phyloP scores from a whole-genome alignment of 2,797 vertebrate species.

The Adelosebastes latens region DNA sequence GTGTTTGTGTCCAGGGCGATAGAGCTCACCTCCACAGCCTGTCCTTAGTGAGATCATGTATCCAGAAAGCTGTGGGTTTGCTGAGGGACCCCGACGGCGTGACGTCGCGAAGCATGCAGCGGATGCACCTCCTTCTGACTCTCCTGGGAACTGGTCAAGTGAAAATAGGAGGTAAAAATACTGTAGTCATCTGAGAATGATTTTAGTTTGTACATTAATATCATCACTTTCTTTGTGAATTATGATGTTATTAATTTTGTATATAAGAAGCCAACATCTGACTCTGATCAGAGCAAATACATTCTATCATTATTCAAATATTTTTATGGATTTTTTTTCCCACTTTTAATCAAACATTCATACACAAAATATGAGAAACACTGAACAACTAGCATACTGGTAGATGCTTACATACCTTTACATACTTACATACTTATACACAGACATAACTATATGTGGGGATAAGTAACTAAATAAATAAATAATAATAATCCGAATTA shows the following conservation, averaged over 20 bases:
- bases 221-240: background rate
- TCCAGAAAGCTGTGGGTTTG: slow-evolving; percentile 80
- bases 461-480: too few species aligned
- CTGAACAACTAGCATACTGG: too few species aligned
- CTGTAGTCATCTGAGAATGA: background rate
- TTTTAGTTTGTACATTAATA: too few species aligned
- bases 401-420: too few species aligned
- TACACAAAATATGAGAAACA: too few species aligned
- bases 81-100: slow-evolving; percentile 67
- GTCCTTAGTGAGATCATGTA: slow-evolving; percentile 78
- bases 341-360: too few species aligned
- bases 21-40: slow-evolving; percentile 65
- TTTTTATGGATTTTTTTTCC: too few species aligned
- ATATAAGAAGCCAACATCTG: background rate
- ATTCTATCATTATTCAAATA: background rate
- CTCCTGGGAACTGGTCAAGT: slow-evolving; percentile 58
- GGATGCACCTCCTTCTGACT: slow-evolving; percentile 73
- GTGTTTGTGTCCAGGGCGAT: slow-evolving; percentile 43
- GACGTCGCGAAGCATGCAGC: slow-evolving; percentile 66
- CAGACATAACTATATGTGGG: too few species aligned
- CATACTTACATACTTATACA: too few species aligned
- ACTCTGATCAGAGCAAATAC: background rate
- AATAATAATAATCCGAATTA: too few species aligned
- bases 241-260: background rate
- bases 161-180: slow-evolving; percentile 50